Conservation (phyloP, 2,888 invertebrate species). For the Drosophila demipolita region DNA sequence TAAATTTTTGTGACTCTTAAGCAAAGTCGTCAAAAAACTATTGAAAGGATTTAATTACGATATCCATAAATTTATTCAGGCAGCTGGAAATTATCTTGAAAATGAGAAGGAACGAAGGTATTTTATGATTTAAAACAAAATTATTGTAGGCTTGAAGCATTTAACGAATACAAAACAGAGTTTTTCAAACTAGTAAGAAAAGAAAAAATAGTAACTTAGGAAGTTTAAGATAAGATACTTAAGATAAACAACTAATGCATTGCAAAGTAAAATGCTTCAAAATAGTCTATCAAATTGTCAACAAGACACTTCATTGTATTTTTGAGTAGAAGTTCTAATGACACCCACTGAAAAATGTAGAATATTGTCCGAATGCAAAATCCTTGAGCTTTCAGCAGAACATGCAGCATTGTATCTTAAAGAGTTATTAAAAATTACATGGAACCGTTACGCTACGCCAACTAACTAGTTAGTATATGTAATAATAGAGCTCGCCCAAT, state of each 20-base stretch:
- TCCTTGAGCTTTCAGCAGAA: neutral
- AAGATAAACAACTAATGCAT: neutral
- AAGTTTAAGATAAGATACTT: constrained; percentile 1
- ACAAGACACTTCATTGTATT: neutral
- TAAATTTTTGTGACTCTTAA: neutral
- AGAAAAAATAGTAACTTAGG: too few species aligned
- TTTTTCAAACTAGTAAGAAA: too few species aligned
- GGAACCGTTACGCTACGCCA: neutral
- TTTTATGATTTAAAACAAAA: neutral
- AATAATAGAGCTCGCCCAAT: neutral
- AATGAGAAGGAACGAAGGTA: neutral
- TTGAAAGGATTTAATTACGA: neutral
- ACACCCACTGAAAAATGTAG: neutral
- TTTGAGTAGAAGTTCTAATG: neutral
- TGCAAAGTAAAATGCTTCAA: neutral
- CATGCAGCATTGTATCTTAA: neutral
- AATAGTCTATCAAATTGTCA: neutral
- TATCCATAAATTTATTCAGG: neutral
- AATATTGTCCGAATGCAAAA: neutral
- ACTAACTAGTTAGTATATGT: neutral
- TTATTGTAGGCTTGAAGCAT: neutral
- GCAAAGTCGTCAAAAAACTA: neutral
- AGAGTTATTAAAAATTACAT: neutral
- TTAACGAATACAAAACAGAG: neutral
- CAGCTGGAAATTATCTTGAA: neutral